Conservation (phyloP, 2,113 vertebrate species). For the Dicentrarchus labrax region DNA sequence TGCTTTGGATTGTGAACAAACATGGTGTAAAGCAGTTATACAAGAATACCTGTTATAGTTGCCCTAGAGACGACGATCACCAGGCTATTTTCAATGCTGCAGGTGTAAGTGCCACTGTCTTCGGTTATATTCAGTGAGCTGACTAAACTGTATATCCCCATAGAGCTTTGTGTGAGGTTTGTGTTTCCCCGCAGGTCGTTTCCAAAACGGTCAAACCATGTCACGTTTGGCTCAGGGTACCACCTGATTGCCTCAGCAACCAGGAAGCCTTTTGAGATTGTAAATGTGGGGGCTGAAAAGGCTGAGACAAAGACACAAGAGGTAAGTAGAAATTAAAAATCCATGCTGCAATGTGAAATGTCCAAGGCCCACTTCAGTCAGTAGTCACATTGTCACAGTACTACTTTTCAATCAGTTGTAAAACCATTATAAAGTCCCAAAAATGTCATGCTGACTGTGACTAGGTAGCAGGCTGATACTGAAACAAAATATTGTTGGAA, state of each 20-base stretch:
- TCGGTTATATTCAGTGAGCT: conserved; percentile 26
- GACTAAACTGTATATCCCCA: conserved; percentile 21
- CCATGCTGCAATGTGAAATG: too few species aligned
- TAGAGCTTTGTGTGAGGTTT: neutral
- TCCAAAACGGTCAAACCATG: conserved; percentile 28
- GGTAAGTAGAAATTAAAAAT: neutral
- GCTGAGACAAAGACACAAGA: conserved; percentile 40
- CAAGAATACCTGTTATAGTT: conserved; percentile 53
- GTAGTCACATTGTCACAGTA: neutral
- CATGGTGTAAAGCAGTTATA: neutral
- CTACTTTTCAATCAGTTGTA: neutral
- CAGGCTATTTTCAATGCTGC: conserved; percentile 56
- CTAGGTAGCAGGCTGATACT: too few species aligned
- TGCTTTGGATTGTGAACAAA: neutral
- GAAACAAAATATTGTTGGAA: too few species aligned
- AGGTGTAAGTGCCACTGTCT: conserved; percentile 32
- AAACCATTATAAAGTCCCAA: neutral
- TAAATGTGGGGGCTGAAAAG: conserved; percentile 61
- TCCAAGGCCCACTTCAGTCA: neutral
- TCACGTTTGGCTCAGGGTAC: conserved; percentile 63
- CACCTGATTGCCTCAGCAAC: conserved; percentile 49
- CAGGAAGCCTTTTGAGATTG: neutral
- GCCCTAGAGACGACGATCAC: conserved; percentile 29
- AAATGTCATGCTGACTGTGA: too few species aligned
- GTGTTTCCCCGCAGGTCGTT: conserved; percentile 26